Conservation (phyloP, 2,888 invertebrate species). For the Autographa pulchrina region DNA sequence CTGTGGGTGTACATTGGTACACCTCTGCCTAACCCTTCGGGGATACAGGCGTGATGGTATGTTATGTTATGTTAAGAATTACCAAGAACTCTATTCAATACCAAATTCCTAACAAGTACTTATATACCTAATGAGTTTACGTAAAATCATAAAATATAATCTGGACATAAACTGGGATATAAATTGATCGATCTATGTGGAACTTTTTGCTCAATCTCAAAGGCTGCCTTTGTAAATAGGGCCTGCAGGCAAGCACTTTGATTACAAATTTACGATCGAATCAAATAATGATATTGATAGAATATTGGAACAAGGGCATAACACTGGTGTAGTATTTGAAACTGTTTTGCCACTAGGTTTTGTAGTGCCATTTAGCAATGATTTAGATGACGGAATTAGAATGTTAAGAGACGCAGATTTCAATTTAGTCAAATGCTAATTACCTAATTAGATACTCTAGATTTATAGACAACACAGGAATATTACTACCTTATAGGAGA, state of each 20-base stretch:
- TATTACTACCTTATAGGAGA: no score
- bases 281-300: conserved; percentile 37
- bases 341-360: neutral
- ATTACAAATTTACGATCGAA: conserved; percentile 42
- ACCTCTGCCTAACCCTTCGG: no score
- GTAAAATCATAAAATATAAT: neutral
- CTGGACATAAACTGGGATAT: neutral
- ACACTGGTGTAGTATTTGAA: neutral
- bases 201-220: conserved; percentile 16
- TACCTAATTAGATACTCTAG: no score
- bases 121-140: neutral
- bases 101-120: no score
- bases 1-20: no score
- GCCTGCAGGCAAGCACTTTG: conserved; percentile 36
- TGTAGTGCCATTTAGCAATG: neutral
- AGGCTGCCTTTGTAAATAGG: conserved; percentile 31
- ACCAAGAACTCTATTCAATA: no score
- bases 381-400: neutral
- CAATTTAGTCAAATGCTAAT: no score
- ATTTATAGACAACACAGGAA: no score
- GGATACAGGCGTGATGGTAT: no score
- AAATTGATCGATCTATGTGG: conserved; percentile 10
- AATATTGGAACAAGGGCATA: conserved; percentile 49
- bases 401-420: neutral
- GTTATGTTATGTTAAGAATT: no score